Evolutionary conservation across 2,113 vertebrate genomes (phyloP).

Genomic region (Caranx ignobilis): DNA sequence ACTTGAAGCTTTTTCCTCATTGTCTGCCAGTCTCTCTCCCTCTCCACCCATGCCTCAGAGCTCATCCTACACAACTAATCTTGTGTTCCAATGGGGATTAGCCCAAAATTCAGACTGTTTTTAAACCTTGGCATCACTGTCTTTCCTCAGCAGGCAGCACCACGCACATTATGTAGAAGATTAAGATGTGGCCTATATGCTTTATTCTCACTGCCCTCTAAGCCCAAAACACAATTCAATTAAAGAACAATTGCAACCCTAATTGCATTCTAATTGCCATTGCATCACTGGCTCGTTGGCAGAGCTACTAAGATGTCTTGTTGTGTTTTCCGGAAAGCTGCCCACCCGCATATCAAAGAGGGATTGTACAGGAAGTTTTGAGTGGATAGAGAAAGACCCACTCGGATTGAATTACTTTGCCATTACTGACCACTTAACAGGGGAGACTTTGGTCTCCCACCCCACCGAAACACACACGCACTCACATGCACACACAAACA

Average conservation of each 20-base stretch:
- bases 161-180: constrained; percentile 51
- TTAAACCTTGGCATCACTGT: constrained; percentile 54
- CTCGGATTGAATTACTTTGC: constrained; percentile 79
- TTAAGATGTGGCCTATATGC: constrained; percentile 51
- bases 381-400: constrained; percentile 75
- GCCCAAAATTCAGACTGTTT: constrained; percentile 62
- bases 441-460: constrained; percentile 53
- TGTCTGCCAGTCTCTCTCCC: constrained; percentile 26
- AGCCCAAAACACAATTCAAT: constrained; percentile 59
- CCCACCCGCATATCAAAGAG: constrained; percentile 64
- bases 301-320: constrained; percentile 56
- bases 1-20: constrained; percentile 40
- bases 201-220: constrained; percentile 48
- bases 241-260: constrained; percentile 59
- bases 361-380: constrained; percentile 79
- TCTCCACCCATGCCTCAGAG: constrained; percentile 30
- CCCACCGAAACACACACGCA: constrained; percentile 12
- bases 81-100: constrained; percentile 69
- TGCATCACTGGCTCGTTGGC: constrained; percentile 69
- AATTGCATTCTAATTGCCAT: constrained; percentile 65
- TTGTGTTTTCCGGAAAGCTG: constrained; percentile 74
- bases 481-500: constrained; percentile 25
- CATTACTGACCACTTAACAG: constrained; percentile 83
- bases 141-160: constrained; percentile 48
- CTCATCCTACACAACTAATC: constrained; percentile 63